Percentiles rank a stretch among this genome's conserved stretches.
These are phyloP conservation scores for Saimiri boliviensis DNA, from an alignment of 2,113 vertebrate genomes.

Conservation along the genomic window DNA sequence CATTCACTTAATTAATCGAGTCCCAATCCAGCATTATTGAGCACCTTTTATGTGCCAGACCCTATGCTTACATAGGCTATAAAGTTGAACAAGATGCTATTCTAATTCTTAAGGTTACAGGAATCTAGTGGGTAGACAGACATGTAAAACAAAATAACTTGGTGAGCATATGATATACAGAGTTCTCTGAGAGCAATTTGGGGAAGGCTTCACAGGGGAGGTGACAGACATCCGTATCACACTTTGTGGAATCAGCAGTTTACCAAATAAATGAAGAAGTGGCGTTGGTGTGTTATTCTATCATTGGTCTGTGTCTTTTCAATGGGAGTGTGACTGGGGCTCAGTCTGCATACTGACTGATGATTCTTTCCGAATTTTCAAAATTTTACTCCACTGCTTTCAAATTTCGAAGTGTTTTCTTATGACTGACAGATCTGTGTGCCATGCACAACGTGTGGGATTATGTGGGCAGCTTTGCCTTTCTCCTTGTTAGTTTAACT, in stretches of 20 bases:
- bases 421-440: not conserved
- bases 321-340: not conserved
- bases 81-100: not conserved
- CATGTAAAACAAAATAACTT: not conserved
- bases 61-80: not conserved
- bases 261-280: not conserved
- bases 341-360: not conserved
- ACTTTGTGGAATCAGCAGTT: not conserved
- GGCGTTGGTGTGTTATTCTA: not conserved
- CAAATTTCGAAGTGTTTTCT: not conserved
- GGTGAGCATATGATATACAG: not conserved
- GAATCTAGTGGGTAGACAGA: not conserved
- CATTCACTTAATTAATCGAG: not conserved
- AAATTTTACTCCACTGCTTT: not conserved
- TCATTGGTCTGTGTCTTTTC: not conserved
- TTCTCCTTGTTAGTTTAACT: not conserved
- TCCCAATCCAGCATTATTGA: not conserved
- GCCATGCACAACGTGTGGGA: not conserved
- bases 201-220: not conserved
- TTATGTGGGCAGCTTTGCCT: not conserved
- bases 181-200: not conserved
- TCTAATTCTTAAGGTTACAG: not conserved
- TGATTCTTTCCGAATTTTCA: not conserved
- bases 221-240: not conserved
- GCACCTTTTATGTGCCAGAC: not conserved